phyloP scores from a whole-genome alignment of 2,888 invertebrate species.

The Escarpia spicata region DNA sequence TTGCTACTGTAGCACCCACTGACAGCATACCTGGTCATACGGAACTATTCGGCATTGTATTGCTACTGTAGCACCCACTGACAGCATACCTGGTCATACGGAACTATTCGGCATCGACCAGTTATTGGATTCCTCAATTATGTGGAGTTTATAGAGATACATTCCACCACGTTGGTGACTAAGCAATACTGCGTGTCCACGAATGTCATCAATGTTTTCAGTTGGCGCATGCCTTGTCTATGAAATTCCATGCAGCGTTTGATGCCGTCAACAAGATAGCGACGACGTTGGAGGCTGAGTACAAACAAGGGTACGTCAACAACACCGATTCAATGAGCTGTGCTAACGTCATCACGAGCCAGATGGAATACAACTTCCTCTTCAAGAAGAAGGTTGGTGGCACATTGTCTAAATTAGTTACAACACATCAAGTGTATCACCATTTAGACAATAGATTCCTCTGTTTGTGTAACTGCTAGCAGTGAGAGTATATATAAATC shows the following conservation, averaged over 20 bases:
- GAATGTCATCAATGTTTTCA: not conserved
- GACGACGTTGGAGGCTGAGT: not conserved
- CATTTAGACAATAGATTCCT: too few relatives aligned
- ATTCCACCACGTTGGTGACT: not conserved
- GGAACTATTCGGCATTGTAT: too few relatives aligned
- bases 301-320: not conserved
- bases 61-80: too few relatives aligned
- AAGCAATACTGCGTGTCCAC: not conserved
- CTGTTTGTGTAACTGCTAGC: too few relatives aligned
- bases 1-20: too few relatives aligned
- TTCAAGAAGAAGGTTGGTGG: not conserved
- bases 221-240: not conserved
- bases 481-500: too few relatives aligned
- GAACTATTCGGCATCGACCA: too few relatives aligned
- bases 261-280: not conserved
- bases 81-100: too few relatives aligned
- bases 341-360: not conserved
- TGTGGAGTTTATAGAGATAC: not conserved
- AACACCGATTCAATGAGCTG: not conserved
- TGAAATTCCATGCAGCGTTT: not conserved
- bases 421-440: too few relatives aligned
- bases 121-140: too few relatives aligned
- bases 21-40: too few relatives aligned
- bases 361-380: slow-evolving; percentile 6
- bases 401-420: not conserved